phyloP scores from a whole-genome alignment of 2,888 invertebrate genomes.

The Sarcophaga subvicina region DNA sequence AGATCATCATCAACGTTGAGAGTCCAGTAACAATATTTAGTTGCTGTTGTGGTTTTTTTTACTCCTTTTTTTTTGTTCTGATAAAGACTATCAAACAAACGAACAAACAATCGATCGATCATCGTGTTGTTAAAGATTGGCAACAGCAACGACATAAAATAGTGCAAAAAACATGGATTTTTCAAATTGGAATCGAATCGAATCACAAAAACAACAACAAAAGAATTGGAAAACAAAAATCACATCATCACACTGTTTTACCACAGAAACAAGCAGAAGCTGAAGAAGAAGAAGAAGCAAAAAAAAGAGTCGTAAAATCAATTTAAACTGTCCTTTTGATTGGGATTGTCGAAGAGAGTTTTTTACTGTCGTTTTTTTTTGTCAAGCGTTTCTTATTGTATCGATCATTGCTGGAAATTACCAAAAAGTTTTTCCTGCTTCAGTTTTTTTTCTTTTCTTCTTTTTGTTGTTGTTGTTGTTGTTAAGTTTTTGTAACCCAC shows the following conservation, averaged over 20 bases:
- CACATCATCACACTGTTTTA: constrained; percentile 70
- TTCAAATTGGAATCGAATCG: constrained; percentile 62
- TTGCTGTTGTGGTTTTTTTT: constrained; percentile 26
- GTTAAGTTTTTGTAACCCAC: constrained; percentile 60
- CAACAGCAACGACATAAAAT: constrained; percentile 44
- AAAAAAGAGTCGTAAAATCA: constrained; percentile 61
- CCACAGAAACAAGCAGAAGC: constrained; percentile 40
- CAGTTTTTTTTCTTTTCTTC: constrained; percentile 29
- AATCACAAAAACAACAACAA: constrained; percentile 19
- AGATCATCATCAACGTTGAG: constrained; percentile 65
- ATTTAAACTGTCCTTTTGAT: constrained; percentile 65
- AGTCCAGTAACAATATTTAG: constrained; percentile 52
- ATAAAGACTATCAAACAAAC: constrained; percentile 57
- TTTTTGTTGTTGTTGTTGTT: background rate
- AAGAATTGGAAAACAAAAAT: constrained; percentile 57
- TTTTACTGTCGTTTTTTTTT: background rate
- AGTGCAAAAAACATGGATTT: constrained; percentile 70
- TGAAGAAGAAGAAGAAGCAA: background rate
- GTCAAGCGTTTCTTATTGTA: constrained; percentile 65
- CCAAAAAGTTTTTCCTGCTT: constrained; percentile 65
- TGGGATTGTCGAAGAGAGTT: constrained; percentile 1
- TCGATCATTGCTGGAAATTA: constrained; percentile 67
- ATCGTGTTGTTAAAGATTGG: constrained; percentile 53
- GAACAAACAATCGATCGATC: constrained; percentile 69
- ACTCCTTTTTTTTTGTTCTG: constrained; percentile 42